Evolutionary conservation across 2,113 vertebrate species (phyloP).

Genomic region (Ploceus nigricollis): DNA sequence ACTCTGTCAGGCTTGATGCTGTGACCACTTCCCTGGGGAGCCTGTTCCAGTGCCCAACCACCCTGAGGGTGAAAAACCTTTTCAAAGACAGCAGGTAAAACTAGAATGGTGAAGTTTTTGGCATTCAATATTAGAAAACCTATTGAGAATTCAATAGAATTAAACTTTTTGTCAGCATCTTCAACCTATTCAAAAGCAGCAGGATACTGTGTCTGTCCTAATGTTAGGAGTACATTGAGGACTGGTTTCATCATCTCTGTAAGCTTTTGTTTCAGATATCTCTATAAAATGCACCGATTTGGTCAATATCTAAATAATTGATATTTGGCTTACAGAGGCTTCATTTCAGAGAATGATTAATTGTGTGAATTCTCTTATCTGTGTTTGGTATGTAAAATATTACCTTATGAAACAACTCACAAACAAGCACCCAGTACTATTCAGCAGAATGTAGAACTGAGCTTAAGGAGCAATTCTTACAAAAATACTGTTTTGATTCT

Average conservation of each 20-base stretch:
- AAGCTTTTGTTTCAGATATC: not conserved
- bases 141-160: not conserved
- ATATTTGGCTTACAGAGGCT: not conserved
- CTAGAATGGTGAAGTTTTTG: not conserved
- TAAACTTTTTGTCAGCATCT: not conserved
- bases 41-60: not conserved
- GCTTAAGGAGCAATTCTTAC: not conserved
- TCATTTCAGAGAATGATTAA: not conserved
- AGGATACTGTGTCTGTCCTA: not conserved
- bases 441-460: not conserved
- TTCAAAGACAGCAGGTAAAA: not conserved
- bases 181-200: not conserved
- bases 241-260: not conserved
- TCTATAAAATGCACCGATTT: not conserved
- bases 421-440: not conserved
- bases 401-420: not conserved
- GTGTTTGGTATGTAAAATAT: not conserved
- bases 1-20: not conserved
- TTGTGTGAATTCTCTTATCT: not conserved
- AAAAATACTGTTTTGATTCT: not conserved
- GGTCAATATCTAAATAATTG: not conserved
- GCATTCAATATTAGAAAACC: not conserved
- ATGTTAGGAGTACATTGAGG: not conserved
- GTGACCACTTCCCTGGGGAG: not conserved
- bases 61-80: not conserved